Base-by-base conservation (phyloP, 2,888 invertebrate genomes). In the Thymelicus acteon region DNA sequence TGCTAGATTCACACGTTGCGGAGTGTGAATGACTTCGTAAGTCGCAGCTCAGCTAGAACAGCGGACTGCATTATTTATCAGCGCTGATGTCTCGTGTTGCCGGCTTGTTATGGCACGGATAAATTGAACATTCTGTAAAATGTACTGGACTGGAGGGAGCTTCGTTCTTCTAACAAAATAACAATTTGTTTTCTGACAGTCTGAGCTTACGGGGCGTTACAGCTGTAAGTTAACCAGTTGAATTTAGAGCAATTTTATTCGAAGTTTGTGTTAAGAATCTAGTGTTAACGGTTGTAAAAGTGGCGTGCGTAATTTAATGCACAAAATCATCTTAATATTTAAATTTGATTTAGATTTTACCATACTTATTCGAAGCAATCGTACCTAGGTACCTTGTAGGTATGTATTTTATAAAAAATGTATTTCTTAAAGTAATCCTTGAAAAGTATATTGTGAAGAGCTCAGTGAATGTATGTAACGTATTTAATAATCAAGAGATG, bases 81-180 rank as follows among this genome's bases (percentile, higher is more conserved):
- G 37, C 5, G n/a, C 48, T 62, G 31, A 37, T 12, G 57, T 5
- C 13, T 13, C 12, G 37, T 52, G 62, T 37, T 62, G 62, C 48
- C 62, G 19, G 31, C 37, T 13, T n/a, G 48, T 31, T 40, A 48
- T 37, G 63, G 19, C 63, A 39, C 63, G 7, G 63, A 64, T 52
- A 64, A 64, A 64, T 64, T 52, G 48, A 48, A 52, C 48, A 39
- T 49, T 64, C 52, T 62, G 7, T 31, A 62, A 62, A 44, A 62
- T 52, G 15, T 49, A 52, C 37, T 49, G 63, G n/a, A n/a, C 47
- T 24, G 10, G 2, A 12, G 15, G n/a, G 48, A 24, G 24, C 39
- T 39, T 39, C 39, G 37, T 48, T 64, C 52, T 64, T 64, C 31
- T n/a, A 61, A 49, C 60, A 61, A 47, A 61, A 47, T 61, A 61